Percentiles rank a stretch among this genome's conserved stretches.
Conservation (phyloP, 2,113 vertebrate genomes). For the Melanostigma gelatinosum region DNA sequence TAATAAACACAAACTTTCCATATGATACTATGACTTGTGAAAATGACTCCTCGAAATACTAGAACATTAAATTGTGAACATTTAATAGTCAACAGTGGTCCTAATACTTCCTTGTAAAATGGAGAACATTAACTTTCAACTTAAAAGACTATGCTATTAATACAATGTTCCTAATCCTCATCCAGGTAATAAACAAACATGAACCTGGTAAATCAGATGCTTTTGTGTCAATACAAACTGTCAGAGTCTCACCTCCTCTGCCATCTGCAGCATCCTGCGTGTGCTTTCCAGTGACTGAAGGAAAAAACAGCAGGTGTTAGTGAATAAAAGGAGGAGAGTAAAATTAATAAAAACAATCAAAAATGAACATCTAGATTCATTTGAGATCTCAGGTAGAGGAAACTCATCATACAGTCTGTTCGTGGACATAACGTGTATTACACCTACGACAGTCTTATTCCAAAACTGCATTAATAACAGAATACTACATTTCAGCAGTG, state of each 20-base stretch:
- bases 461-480: background rate
- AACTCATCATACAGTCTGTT: background rate
- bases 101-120: background rate
- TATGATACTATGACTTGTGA: background rate
- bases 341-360: background rate
- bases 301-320: background rate
- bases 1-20: background rate
- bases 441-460: background rate
- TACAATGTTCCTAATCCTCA: background rate
- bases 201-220: background rate
- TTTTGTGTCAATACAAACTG: conserved; percentile 8
- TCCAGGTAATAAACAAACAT: background rate
- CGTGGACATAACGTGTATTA: too few relatives aligned
- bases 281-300: conserved; percentile 97
- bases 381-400: background rate
- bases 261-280: conserved; percentile 92
- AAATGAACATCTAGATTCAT: background rate
- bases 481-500: background rate
- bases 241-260: conserved; percentile 90
- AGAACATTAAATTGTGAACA: background rate
- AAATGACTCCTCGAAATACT: background rate
- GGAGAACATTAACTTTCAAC: background rate
- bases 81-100: background rate
- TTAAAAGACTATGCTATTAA: background rate
- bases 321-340: background rate